These are phyloP conservation scores for Nycticebus coucang DNA, from an alignment of 2,113 vertebrate genomes.

Conservation along the genomic window DNA sequence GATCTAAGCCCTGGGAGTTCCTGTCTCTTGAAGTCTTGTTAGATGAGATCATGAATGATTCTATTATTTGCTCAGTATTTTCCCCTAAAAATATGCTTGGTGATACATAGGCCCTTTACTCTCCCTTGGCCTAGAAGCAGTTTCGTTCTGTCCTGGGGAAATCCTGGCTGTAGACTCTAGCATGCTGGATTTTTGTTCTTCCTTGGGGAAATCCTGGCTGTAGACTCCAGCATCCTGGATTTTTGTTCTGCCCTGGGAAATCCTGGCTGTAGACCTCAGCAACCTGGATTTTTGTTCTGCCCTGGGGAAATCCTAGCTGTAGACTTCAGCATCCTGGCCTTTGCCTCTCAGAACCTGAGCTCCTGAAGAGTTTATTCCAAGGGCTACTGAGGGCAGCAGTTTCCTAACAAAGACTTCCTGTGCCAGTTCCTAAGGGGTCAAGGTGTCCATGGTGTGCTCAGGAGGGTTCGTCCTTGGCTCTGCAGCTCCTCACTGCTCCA, in stretches of 20 bases:
- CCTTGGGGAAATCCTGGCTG: no score
- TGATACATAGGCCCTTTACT: background rate
- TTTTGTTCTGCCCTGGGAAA: background rate
- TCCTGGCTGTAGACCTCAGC: background rate
- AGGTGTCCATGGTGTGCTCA: fast-evolving
- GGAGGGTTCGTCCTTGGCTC: background rate
- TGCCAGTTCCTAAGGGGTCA: background rate
- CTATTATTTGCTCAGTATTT: no score
- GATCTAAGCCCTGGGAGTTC: background rate
- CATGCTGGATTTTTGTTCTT: no score
- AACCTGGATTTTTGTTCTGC: no score
- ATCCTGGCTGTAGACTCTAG: no score
- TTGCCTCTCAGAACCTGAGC: background rate
- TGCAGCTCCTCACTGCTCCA: fast-evolving
- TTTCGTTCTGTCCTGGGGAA: background rate
- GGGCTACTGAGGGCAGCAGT: fast-evolving
- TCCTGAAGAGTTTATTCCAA: background rate
- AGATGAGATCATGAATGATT: background rate
- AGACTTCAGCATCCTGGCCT: background rate
- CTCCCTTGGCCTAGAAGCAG: background rate
- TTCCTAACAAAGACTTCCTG: background rate
- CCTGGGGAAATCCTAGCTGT: background rate
- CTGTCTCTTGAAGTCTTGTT: background rate
- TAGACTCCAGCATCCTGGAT: background rate
- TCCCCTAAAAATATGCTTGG: background rate